Evolutionary conservation across 92 coral and sea anemone species (phyloP).

Genomic region (Chrysogorgia sp.): DNA sequence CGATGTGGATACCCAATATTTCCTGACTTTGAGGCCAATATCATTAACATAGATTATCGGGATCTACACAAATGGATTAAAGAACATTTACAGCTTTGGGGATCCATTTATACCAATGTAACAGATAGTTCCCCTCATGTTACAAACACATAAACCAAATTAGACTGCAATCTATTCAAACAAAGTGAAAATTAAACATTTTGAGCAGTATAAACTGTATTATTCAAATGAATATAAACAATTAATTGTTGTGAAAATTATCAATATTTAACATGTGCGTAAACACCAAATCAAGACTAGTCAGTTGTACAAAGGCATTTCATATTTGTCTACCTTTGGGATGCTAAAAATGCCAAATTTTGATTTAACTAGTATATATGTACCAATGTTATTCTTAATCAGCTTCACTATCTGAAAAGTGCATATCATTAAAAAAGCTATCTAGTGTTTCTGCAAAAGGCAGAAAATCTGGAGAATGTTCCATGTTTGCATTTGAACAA

Average conservation of each 20-base stretch:
- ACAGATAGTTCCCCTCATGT: no score
- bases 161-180: neutral
- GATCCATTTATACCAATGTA: conserved; percentile 22
- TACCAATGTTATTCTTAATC: no score
- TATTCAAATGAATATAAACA: neutral
- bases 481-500: neutral
- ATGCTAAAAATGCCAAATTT: no score
- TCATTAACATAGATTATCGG: conserved; percentile 6
- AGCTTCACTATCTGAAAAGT: neutral
- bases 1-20: conserved; percentile 51
- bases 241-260: no score
- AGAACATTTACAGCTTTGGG: conserved; percentile 27
- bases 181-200: neutral
- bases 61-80: conserved; percentile 35
- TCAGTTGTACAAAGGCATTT: no score
- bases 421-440: neutral
- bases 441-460: neutral
- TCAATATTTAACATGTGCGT: no score
- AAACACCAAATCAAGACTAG: no score
- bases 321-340: no score
- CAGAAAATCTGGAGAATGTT: neutral
- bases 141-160: no score
- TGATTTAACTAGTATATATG: no score
- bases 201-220: neutral
- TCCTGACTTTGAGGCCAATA: conserved; percentile 51